Conservation (phyloP, 1,140 invertebrate genomes). For the Heliothis subflexa region DNA sequence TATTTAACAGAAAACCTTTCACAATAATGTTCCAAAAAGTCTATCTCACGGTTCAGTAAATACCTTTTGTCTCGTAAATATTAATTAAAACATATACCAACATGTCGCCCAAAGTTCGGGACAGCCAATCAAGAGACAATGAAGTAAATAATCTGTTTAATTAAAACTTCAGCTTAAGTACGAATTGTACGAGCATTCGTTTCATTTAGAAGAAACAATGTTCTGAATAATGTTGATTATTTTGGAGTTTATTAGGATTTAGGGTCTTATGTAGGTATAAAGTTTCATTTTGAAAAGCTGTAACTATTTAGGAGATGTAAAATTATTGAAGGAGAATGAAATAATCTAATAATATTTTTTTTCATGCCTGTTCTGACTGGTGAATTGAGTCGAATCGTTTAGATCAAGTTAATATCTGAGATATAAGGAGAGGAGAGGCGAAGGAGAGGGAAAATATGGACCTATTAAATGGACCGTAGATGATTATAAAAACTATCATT, state of each 20-base stretch:
- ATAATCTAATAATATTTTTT: background rate
- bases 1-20: background rate
- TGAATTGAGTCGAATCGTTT: background rate
- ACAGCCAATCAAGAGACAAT: conserved; percentile 1
- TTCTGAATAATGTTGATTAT: background rate
- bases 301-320: no score
- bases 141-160: conserved; percentile 12
- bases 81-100: conserved; percentile 15
- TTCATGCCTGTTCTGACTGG: background rate
- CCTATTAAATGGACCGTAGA: no score
- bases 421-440: no score
- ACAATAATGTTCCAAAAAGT: background rate
- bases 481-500: no score
- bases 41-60: conserved; percentile 6
- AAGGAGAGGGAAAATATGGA: no score
- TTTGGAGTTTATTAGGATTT: background rate
- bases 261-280: background rate
- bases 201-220: background rate
- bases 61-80: background rate
- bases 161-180: background rate
- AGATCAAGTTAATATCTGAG: no score
- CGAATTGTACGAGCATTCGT: background rate
- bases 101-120: conserved; percentile 5
- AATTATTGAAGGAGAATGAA: no score
- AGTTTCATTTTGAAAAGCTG: no score